These are phyloP conservation scores for Cantharis rufa DNA, from an alignment of 2,888 invertebrate genomes.

Conservation along the genomic window DNA sequence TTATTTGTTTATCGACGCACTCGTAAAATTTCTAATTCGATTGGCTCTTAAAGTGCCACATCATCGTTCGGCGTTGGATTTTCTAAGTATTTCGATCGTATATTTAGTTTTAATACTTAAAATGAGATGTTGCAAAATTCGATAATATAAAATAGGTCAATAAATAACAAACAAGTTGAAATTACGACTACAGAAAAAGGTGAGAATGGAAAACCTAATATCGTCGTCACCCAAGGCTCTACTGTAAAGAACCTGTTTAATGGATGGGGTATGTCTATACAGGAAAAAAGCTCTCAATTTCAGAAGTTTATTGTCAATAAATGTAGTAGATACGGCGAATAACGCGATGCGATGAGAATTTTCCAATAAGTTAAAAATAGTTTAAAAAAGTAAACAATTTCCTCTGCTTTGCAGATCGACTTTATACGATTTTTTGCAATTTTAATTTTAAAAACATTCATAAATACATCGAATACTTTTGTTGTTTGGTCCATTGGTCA, in stretches of 20 bases:
- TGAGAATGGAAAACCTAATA: constrained; percentile 17
- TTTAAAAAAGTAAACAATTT: not conserved
- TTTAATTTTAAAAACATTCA: not conserved
- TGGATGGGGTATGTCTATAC: constrained; percentile 22
- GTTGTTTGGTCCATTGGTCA: not conserved
- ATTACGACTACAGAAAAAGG: constrained; percentile 14
- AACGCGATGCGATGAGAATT: not conserved
- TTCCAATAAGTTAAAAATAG: constrained; percentile 1
- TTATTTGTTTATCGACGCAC: not conserved
- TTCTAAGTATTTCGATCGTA: not conserved
- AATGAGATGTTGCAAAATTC: not conserved
- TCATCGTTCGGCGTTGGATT: not conserved
- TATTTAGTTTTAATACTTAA: not conserved
- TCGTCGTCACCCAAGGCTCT: constrained; percentile 1
- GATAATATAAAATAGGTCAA: not conserved
- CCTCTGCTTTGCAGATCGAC: not conserved
- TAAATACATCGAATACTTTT: not conserved
- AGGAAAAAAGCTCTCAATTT: constrained; percentile 24
- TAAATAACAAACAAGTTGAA: not conserved
- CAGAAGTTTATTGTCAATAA: constrained; percentile 26
- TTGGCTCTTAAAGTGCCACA: not conserved
- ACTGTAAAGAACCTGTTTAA: constrained; percentile 19
- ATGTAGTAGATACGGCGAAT: not conserved
- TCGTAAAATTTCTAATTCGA: not conserved
- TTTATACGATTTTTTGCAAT: not conserved